Evolutionary conservation across 1,140 invertebrate species (phyloP).

Genomic region (Leptoteleia sp.): DNA sequence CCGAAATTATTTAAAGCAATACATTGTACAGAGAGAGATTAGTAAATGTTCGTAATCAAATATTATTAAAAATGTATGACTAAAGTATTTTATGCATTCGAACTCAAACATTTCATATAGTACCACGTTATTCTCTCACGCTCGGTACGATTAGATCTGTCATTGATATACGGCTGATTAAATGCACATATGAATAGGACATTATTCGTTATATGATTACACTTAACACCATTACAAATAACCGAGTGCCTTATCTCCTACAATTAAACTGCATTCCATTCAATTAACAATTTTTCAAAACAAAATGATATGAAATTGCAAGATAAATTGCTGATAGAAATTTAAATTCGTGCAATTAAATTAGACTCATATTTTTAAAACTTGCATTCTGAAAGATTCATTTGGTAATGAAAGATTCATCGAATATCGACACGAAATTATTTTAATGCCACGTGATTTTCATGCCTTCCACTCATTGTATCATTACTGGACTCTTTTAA

Average conservation of each 20-base stretch:
- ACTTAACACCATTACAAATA: slow-evolving; percentile 35
- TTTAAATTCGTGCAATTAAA: no score
- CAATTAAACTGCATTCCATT: no score
- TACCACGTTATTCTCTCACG: slow-evolving; percentile 4
- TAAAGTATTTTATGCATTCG: neutral
- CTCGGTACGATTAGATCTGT: slow-evolving; percentile 29
- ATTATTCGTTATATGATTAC: slow-evolving; percentile 34
- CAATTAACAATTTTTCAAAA: neutral
- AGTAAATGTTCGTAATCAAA: no score
- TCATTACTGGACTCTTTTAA: slow-evolving; percentile 13
- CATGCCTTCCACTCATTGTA: slow-evolving; percentile 11
- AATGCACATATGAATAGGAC: slow-evolving; percentile 41
- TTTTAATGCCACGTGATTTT: slow-evolving; percentile 15
- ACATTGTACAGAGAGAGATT: no score
- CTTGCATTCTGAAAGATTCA: neutral
- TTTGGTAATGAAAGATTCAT: slow-evolving; percentile 9
- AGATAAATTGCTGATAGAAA: no score
- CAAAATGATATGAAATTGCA: no score
- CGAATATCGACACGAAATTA: slow-evolving; percentile 12
- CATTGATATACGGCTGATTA: slow-evolving; percentile 38
- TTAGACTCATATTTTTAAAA: no score
- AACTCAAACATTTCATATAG: slow-evolving; percentile 11
- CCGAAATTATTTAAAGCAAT: no score
- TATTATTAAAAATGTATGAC: no score
- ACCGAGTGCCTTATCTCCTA: slow-evolving; percentile 14